A percentile compares a stretch with the other conserved stretches of the same genome.
Evolutionary conservation across 2,797 vertebrate genomes (phyloP).

Genomic region (Rousettus madagascariensis): DNA sequence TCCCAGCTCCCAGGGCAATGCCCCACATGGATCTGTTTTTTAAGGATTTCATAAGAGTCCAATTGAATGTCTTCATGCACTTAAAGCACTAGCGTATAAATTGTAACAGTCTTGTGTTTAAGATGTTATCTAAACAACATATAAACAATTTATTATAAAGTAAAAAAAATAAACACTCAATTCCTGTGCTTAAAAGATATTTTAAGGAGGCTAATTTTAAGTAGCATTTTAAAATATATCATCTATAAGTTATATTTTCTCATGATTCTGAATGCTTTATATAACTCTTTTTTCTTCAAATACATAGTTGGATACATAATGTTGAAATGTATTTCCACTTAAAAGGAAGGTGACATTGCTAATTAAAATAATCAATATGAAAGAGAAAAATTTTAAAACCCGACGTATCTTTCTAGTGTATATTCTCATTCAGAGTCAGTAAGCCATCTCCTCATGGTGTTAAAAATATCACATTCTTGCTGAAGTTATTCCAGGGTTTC

Average conservation of each 20-base stretch:
- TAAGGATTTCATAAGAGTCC: background rate
- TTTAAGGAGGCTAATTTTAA: conserved; percentile 31
- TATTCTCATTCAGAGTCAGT: background rate
- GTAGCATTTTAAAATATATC: background rate
- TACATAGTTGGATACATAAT: background rate
- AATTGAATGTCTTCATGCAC: background rate
- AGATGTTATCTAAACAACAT: conserved; percentile 9
- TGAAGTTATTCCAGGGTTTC: background rate
- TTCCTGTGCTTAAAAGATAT: background rate
- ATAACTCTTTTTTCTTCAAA: background rate
- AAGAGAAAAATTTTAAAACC: background rate
- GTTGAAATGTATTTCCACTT: conserved; percentile 20
- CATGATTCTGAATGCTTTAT: conserved; percentile 36
- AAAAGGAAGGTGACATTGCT: conserved; percentile 17
- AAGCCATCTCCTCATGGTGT: background rate
- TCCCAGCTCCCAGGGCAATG: too few species aligned
- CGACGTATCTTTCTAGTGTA: background rate
- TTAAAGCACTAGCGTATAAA: background rate
- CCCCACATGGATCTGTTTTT: background rate
- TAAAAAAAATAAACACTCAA: background rate
- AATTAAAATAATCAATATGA: conserved; percentile 23
- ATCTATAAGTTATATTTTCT: conserved; percentile 16
- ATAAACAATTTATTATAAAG: conserved; percentile 16
- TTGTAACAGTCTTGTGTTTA: background rate
- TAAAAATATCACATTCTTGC: conserved; percentile 29